Evolutionary conservation across 2,888 invertebrate species (phyloP), one percentile per base, ranked within the genome.

Genomic region (Drosophila mimica): DNA sequence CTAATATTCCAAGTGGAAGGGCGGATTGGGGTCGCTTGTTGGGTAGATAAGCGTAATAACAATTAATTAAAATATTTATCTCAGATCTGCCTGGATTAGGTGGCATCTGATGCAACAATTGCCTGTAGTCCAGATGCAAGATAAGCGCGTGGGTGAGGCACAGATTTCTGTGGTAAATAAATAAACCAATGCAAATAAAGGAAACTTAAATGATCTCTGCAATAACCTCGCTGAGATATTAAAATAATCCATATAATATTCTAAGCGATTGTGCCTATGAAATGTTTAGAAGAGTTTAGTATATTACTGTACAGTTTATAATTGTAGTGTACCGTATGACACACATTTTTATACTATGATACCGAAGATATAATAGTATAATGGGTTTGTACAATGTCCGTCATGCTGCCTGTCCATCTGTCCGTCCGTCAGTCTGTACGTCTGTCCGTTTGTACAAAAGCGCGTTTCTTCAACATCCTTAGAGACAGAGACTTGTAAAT

Each of bases 31-130:
- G n/a, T 9, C 3, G 31, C 20, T 1, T n/a, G 30, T 33, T 48
- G 38, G 84, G 77, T 87, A 82, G 84, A 87, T 90, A 74, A 76
- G 88, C 78, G 84, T 73, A 82, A 76, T 87, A 78, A 87, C 88
- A 84, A 82, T 90, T 90, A 84, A 89, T 90, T 87, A 77, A 89
- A 82, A 89, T 78, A 76, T 28, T 17, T 61, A 76, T 77, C 79
- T 77, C 56, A 57, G 77, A 77, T 78, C 64, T 63, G 56, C 46
- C 43, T 28, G 30, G 43, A 46, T 43, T 66, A 17, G 43, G 40
- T 46, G 56, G 49, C 72, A 77, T 77, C 76, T 62, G 64, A 71
- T 71, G 66, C 48, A 67, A 61, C 76, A 76, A 71, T 68, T 71
- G 68, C 56, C 17, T 25, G 28, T n/a, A 13, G 28, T 4, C 38